Conservation (phyloP, 2,113 vertebrate genomes). For the Elachura formosa region DNA sequence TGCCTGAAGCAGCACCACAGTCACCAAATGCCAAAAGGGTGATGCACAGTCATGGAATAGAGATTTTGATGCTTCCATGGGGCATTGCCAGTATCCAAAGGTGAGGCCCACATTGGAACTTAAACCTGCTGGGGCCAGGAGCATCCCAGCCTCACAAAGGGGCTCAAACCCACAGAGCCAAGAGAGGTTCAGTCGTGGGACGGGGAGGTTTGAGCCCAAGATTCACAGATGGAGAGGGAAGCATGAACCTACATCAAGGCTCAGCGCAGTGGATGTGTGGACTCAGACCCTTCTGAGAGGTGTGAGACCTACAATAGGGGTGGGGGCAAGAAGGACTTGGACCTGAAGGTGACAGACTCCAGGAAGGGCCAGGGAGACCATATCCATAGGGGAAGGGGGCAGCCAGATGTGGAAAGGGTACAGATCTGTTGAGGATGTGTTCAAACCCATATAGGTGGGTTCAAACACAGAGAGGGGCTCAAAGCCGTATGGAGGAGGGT, state of each 20-base stretch:
- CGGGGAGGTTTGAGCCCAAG: background rate
- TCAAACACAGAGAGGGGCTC: background rate
- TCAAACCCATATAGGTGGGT: background rate
- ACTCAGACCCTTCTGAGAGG: background rate
- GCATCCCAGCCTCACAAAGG: background rate
- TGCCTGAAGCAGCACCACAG: background rate
- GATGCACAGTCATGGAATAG: background rate
- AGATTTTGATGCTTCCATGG: background rate
- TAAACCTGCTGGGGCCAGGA: background rate
- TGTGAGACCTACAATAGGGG: background rate
- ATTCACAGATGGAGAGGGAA: background rate
- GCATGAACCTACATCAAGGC: no score
- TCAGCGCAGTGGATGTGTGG: background rate
- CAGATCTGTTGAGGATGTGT: background rate
- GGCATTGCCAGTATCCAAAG: background rate
- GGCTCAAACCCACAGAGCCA: background rate
- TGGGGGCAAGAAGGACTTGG: background rate
- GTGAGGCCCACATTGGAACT: background rate
- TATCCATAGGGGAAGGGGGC: background rate
- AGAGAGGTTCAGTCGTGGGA: background rate
- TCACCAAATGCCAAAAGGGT: background rate
- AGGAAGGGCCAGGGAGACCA: background rate
- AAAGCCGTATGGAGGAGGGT: fast-evolving
- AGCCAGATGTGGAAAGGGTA: fast-evolving
- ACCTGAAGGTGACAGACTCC: background rate